Conservation (phyloP, 2,113 vertebrate genomes). For the Dipodomys merriami region DNA sequence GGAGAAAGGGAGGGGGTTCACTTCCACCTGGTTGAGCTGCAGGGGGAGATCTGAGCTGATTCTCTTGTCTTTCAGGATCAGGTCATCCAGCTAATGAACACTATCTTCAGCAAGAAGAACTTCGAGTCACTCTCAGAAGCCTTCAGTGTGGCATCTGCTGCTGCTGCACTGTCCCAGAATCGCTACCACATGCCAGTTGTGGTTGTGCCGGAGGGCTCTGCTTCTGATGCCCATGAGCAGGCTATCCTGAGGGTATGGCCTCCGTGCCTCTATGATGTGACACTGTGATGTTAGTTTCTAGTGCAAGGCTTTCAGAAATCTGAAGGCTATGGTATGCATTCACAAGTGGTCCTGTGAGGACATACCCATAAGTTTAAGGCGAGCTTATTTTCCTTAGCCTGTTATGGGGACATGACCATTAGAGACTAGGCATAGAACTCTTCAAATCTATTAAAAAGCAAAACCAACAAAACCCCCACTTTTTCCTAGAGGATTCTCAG, state of each 20-base stretch:
- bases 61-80: constrained; percentile 90
- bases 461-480: background rate
- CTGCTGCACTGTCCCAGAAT: constrained; percentile 92
- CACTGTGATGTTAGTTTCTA: background rate
- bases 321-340: background rate
- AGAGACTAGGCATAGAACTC: background rate
- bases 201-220: constrained; percentile 89
- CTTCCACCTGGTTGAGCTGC: background rate
- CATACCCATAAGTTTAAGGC: background rate
- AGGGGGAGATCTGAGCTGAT: background rate
- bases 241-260: constrained; percentile 90
- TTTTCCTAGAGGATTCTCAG: background rate
- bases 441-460: background rate
- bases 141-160: constrained; percentile 93
- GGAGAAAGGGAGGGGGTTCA: no score
- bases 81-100: constrained; percentile 96
- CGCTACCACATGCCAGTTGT: constrained; percentile 94
- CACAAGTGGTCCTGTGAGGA: background rate
- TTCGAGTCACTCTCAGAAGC: constrained; percentile 95
- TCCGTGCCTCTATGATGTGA: background rate
- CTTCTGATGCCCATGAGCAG: constrained; percentile 94
- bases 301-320: background rate
- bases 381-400: background rate
- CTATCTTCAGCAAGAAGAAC: constrained; percentile 97
- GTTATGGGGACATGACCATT: background rate